phyloP scores from a whole-genome alignment of 2,797 vertebrate genomes.

The Syngnathus rostellatus region DNA sequence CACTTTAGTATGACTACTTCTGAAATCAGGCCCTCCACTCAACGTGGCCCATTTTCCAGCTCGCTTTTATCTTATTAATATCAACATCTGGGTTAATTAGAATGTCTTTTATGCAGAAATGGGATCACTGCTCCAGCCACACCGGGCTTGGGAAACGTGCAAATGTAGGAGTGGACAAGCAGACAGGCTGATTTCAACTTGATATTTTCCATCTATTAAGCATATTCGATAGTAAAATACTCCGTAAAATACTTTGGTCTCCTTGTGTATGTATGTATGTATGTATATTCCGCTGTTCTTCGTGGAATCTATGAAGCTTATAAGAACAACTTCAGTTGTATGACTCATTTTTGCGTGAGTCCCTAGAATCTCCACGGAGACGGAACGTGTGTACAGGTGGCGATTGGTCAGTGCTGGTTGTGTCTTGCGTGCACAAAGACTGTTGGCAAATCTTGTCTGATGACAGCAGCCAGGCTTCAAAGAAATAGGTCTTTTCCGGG shows the following conservation, averaged over 20 bases:
- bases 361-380: slow-evolving; percentile 55
- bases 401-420: slow-evolving; percentile 30
- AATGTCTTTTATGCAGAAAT: slow-evolving; percentile 58
- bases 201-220: background rate
- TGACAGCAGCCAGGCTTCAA: slow-evolving; percentile 23
- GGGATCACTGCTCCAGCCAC: slow-evolving; percentile 49
- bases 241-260: background rate
- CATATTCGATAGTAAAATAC: background rate
- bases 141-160: slow-evolving; percentile 33
- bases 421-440: background rate
- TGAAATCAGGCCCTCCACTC: slow-evolving; percentile 59
- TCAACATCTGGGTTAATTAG: slow-evolving; percentile 78
- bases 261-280: background rate
- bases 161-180: slow-evolving; percentile 16
- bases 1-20: slow-evolving; percentile 64
- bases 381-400: slow-evolving; percentile 43
- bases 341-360: slow-evolving; percentile 33
- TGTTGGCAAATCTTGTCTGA: slow-evolving; percentile 38
- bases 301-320: background rate
- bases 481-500: slow-evolving; percentile 39
- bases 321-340: background rate
- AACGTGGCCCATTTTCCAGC: slow-evolving; percentile 65
- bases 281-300: background rate
- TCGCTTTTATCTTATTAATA: slow-evolving; percentile 74
- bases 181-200: slow-evolving; percentile 21